These are phyloP conservation scores for Bettongia penicillata DNA, from an alignment of 2,113 vertebrate species.

Conservation along the genomic window DNA sequence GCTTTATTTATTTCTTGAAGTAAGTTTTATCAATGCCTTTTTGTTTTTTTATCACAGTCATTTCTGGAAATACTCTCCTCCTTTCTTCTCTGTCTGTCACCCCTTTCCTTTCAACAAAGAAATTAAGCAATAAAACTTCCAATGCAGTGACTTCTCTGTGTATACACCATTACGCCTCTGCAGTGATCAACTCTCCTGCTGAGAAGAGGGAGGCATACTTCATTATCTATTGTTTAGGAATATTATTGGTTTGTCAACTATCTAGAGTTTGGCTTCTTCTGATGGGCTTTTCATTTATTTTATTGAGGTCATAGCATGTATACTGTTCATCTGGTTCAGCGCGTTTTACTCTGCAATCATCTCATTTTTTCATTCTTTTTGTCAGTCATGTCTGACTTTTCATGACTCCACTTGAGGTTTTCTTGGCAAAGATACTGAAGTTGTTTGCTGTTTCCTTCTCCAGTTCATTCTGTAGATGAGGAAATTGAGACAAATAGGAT, in stretches of 20 bases:
- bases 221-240: background rate
- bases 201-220: background rate
- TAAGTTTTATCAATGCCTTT: background rate
- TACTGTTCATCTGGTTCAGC: background rate
- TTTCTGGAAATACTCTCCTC: background rate
- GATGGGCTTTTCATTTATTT: background rate
- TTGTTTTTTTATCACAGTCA: background rate
- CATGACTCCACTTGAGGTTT: no score
- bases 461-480: background rate
- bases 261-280: background rate
- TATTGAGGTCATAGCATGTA: background rate
- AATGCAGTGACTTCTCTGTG: background rate
- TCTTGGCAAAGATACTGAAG: background rate
- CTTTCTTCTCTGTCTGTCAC: background rate
- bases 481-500: background rate
- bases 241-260: background rate
- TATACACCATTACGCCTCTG: background rate
- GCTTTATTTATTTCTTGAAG: background rate
- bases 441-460: background rate
- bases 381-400: no score
- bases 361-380: background rate
- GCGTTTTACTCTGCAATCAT: background rate
- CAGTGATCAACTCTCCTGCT: no score
- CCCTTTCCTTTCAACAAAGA: background rate
- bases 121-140: background rate